Conservation (phyloP, 2,888 invertebrate species). For the Limenitis camilla region DNA sequence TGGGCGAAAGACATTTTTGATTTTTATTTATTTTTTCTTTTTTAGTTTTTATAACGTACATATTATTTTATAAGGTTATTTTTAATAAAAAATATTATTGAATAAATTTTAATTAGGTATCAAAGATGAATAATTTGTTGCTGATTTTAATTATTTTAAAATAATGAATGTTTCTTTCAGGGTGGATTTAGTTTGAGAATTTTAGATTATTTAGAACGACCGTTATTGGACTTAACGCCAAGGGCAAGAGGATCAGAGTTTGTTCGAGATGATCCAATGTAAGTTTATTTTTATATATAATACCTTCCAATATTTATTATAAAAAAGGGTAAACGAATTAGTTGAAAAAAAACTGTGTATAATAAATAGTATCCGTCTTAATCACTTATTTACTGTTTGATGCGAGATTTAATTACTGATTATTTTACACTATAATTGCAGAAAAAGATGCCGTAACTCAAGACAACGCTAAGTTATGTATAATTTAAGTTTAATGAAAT, state of each 20-base stretch:
- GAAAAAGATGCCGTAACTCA: no score
- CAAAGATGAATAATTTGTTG: no score
- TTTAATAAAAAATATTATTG: no score
- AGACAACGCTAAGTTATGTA: background rate
- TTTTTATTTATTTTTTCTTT: constrained; percentile 19
- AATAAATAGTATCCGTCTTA: no score
- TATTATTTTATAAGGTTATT: background rate
- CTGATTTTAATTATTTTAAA: background rate
- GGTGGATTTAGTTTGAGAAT: constrained; percentile 94
- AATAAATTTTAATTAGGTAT: no score
- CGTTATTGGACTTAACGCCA: constrained; percentile 88
- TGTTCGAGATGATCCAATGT: constrained; percentile 90
- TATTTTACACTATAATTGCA: no score
- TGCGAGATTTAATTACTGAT: no score
- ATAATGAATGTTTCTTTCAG: constrained; percentile 71
- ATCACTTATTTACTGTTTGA: no score
- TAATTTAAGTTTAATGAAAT: background rate
- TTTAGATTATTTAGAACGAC: constrained; percentile 87
- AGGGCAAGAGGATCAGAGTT: constrained; percentile 86
- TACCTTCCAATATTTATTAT: background rate
- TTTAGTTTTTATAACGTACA: no score
- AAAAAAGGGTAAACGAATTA: no score
- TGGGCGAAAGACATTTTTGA: constrained; percentile 47
- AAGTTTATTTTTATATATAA: constrained; percentile 56
- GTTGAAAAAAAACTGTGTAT: no score